Conservation (phyloP, 2,113 vertebrate genomes). For the Felis chaus region DNA sequence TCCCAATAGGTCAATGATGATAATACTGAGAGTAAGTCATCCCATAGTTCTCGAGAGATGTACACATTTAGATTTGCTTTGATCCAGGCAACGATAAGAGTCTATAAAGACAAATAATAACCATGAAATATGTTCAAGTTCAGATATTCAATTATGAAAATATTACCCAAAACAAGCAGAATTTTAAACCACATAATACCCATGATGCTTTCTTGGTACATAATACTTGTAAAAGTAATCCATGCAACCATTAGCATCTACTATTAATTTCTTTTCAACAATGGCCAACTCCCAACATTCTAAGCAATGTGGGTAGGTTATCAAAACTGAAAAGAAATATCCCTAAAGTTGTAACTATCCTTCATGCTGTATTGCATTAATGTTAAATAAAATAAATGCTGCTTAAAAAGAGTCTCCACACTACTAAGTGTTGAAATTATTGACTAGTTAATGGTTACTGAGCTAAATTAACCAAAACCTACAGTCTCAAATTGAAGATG, state of each 20-base stretch:
- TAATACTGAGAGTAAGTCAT: slow-evolving; percentile 95
- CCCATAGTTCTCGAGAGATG: slow-evolving; percentile 98
- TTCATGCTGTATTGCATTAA: neutral
- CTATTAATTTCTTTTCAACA: slow-evolving; percentile 20
- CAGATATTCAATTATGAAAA: slow-evolving; percentile 37
- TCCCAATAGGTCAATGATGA: slow-evolving; percentile 98
- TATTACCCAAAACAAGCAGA: slow-evolving; percentile 47
- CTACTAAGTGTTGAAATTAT: neutral
- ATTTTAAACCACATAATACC: slow-evolving; percentile 1
- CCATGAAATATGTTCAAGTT: slow-evolving; percentile 60
- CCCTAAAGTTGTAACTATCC: neutral
- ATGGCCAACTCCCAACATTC: neutral
- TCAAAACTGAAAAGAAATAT: slow-evolving; percentile 32
- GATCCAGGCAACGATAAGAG: slow-evolving; percentile 99
- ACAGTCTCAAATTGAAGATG: slow-evolving; percentile 14
- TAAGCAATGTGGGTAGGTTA: neutral
- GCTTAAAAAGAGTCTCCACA: neutral
- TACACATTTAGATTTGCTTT: slow-evolving; percentile 98
- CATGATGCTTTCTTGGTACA: neutral
- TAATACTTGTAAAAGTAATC: slow-evolving; percentile 5
- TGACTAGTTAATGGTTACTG: slow-evolving; percentile 7
- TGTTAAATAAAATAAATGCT: slow-evolving; percentile 23
- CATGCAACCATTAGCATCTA: neutral
- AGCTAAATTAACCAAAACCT: neutral
- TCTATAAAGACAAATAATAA: slow-evolving; percentile 86